phyloP scores from a whole-genome alignment of 2,797 vertebrate genomes.

The Alexandromys oeconomus region DNA sequence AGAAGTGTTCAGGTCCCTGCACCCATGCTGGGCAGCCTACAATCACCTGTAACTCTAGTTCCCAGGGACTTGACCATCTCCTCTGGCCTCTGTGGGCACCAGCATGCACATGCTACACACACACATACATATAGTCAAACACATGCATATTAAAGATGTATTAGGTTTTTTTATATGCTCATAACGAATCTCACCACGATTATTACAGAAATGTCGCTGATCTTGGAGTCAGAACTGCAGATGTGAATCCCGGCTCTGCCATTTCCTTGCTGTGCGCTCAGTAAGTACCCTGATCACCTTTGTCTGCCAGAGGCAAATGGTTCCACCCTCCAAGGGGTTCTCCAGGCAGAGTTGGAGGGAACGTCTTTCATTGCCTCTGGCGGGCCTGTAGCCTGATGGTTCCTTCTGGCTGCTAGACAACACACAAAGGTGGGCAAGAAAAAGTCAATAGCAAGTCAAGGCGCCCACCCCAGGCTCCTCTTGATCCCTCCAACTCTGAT shows the following conservation, averaged over 20 bases:
- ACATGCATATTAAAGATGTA: not conserved
- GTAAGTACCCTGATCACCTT: not conserved
- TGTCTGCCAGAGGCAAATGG: not conserved
- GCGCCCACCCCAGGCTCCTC: not conserved
- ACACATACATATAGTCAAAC: not conserved
- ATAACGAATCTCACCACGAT: not conserved
- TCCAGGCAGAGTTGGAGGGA: not conserved
- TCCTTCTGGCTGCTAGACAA: not conserved
- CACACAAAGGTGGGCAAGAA: not conserved
- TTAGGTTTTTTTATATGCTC: not conserved
- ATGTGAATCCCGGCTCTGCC: not conserved
- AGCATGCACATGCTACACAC: not conserved
- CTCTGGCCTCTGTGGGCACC: not conserved
- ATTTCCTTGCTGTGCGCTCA: not conserved
- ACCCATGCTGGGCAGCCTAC: not conserved
- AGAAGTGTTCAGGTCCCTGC: not conserved
- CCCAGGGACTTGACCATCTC: not conserved
- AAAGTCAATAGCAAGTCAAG: not conserved
- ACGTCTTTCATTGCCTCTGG: not conserved
- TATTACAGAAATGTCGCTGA: not conserved
- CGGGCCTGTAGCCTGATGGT: accelerated
- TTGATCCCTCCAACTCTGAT: not conserved
- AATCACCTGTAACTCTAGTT: not conserved
- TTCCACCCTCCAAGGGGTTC: not conserved
- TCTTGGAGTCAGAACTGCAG: not conserved